Conservation (phyloP, 2,888 invertebrate species). For the Platerodrilus igneus region DNA sequence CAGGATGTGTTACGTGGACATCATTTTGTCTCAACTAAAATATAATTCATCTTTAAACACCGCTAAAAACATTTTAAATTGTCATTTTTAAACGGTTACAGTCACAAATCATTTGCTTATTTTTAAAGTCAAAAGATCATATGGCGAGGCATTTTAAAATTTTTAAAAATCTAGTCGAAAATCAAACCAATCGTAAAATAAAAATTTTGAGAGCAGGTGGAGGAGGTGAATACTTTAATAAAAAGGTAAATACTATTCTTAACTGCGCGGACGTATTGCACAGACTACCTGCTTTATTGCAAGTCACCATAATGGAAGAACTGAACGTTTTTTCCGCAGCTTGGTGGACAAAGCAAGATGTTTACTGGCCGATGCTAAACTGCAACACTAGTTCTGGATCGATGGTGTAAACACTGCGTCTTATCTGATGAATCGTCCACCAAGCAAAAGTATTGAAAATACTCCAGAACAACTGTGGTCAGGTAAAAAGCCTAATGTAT, state of each 20-base stretch:
- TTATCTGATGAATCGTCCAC: constrained; percentile 15
- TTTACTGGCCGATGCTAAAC: constrained; percentile 17
- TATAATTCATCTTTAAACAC: too few species aligned
- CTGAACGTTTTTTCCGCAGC: constrained; percentile 22
- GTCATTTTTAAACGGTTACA: too few species aligned
- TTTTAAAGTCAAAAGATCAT: too few species aligned
- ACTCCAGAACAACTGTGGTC: constrained; percentile 40
- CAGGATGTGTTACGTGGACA: too few species aligned
- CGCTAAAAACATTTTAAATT: too few species aligned
- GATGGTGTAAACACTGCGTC: constrained; percentile 20
- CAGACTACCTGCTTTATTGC: constrained; percentile 23
- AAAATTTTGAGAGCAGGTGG: constrained; percentile 22
- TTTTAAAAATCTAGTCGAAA: too few species aligned
- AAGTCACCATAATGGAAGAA: constrained; percentile 27
- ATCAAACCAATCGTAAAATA: too few species aligned
- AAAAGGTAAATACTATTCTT: constrained; percentile 12
- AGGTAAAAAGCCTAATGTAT: constrained; percentile 33
- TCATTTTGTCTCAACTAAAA: too few species aligned
- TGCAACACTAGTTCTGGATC: constrained; percentile 16
- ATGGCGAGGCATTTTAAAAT: too few species aligned
- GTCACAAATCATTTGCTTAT: too few species aligned
- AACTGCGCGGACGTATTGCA: constrained; percentile 21
- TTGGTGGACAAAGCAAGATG: constrained; percentile 23
- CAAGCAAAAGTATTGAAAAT: constrained; percentile 12
- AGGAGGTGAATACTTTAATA: constrained; percentile 15